A percentile compares a stretch with the other conserved stretches of the same genome.
Evolutionary conservation across 2,113 vertebrate species (phyloP).

Genomic region (Cervus canadensis): DNA sequence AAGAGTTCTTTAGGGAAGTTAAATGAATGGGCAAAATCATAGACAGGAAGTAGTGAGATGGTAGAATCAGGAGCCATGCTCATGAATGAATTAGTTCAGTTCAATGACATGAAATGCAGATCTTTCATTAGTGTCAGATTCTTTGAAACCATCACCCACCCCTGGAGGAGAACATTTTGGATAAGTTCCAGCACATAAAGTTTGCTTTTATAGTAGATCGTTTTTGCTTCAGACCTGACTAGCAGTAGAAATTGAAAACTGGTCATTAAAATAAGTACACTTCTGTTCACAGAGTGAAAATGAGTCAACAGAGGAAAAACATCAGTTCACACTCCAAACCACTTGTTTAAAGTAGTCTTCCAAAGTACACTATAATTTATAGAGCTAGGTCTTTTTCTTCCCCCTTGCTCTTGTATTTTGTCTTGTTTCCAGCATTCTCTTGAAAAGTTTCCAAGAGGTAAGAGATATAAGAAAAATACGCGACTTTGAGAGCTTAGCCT

Average conservation of each 20-base stretch:
- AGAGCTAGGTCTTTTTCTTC: neutral
- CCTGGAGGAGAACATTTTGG: neutral
- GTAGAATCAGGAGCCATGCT: neutral
- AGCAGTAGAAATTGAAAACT: constrained; percentile 54
- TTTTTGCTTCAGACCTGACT: constrained; percentile 36
- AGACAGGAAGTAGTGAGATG: neutral
- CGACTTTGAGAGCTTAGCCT: neutral
- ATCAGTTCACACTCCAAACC: constrained; percentile 20
- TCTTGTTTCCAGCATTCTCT: neutral
- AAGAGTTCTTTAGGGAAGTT: neutral
- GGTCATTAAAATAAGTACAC: constrained; percentile 55
- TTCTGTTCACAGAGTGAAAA: constrained; percentile 58
- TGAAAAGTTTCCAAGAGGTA: constrained; percentile 21
- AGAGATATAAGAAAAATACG: constrained; percentile 30
- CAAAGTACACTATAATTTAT: neutral
- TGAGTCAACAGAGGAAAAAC: constrained; percentile 2
- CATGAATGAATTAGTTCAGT: neutral
- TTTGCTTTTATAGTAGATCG: constrained; percentile 29
- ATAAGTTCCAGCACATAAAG: constrained; percentile 16
- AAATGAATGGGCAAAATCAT: neutral
- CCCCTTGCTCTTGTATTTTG: neutral
- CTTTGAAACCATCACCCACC: constrained; percentile 25
- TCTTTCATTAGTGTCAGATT: neutral
- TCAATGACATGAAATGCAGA: neutral
- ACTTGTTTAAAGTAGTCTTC: constrained; percentile 48